Percentiles rank a stretch among this genome's conserved stretches.
Evolutionary conservation across 2,797 vertebrate species (phyloP).

Genomic region (Perodicticus potto): DNA sequence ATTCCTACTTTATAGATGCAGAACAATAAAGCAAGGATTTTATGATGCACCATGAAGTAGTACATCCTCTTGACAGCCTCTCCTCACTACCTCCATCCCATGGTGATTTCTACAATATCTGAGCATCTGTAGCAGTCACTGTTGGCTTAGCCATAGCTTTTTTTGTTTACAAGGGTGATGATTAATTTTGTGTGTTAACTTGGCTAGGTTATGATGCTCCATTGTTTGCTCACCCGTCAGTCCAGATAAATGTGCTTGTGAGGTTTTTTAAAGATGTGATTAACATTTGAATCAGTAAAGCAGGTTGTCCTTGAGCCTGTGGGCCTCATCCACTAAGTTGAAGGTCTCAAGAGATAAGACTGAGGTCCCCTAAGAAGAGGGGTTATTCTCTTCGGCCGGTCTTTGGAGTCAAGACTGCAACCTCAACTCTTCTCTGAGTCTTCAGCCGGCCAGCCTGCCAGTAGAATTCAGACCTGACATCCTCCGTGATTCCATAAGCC

Average conservation of each 20-base stretch:
- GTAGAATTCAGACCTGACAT: background rate
- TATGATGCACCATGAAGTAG: background rate
- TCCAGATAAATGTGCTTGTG: background rate
- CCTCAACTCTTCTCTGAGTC: background rate
- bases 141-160: background rate
- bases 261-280: background rate
- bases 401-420: background rate
- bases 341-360: background rate
- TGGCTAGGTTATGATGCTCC: background rate
- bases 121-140: background rate
- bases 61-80: background rate
- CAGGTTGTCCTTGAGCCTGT: background rate
- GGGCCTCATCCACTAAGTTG: background rate
- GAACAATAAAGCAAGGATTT: background rate
- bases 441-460: background rate
- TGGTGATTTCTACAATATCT: background rate
- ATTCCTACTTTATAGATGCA: background rate
- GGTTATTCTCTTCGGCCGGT: background rate
- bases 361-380: background rate
- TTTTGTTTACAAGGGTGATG: background rate
- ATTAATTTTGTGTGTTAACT: background rate
- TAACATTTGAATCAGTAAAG: background rate
- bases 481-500: background rate
- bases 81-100: background rate
- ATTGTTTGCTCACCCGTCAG: background rate